A percentile compares a stretch with the other conserved stretches of the same genome.
Conservation (phyloP, 2,113 vertebrate genomes). For the Cygnus atratus region DNA sequence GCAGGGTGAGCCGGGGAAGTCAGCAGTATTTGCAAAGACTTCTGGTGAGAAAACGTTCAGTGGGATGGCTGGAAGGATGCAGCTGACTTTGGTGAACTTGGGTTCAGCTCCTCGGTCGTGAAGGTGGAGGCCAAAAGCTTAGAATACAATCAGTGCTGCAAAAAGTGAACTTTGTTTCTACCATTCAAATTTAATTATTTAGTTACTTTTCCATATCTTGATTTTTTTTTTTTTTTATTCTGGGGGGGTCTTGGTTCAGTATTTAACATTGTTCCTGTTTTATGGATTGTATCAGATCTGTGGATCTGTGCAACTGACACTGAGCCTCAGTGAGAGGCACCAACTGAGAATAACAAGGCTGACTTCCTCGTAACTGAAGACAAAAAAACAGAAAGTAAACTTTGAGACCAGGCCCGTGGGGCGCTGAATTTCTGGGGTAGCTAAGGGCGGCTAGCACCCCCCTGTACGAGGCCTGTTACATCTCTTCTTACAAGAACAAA, state of each 20-base stretch:
- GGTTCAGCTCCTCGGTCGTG: background rate
- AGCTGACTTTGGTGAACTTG: background rate
- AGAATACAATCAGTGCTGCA: background rate
- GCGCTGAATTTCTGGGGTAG: background rate
- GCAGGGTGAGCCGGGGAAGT: background rate
- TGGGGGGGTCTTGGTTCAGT: background rate
- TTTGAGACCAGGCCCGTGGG: background rate
- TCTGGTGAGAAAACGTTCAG: background rate
- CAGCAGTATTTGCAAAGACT: background rate
- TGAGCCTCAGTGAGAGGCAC: background rate
- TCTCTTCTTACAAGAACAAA: background rate
- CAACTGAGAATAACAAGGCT: background rate
- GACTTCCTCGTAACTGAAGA: background rate
- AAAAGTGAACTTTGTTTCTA: background rate
- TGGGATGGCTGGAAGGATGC: background rate
- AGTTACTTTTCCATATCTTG: background rate
- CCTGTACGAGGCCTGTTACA: accelerated
- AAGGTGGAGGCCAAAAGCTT: background rate
- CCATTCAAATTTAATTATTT: background rate
- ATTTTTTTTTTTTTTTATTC: background rate
- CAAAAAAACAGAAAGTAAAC: background rate
- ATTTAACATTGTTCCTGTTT: background rate
- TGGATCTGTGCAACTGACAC: background rate
- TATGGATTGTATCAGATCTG: background rate
- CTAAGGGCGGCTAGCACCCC: accelerated